Base-by-base conservation (phyloP, 2,797 vertebrate species). In the Arrhamphus sclerolepis region DNA sequence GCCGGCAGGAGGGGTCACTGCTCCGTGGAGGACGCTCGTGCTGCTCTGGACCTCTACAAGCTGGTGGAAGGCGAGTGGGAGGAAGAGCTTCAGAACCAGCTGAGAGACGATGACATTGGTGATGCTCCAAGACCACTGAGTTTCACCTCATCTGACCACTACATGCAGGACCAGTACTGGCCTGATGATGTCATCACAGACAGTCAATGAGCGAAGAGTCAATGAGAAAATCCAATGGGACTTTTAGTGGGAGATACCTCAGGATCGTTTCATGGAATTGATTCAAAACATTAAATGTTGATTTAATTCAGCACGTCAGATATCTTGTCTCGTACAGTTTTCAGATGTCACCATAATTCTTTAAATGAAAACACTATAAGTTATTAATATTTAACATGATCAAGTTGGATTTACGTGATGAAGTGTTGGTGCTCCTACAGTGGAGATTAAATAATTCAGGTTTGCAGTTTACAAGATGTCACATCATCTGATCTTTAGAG, bases 111-210 rank as follows among this genome's bases (percentile, higher is more conserved):
- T 3, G 47, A 55, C 0, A n/a, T n/a, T n/a, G n/a, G n/a, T n/a
- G 22, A 54, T 0, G 56, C 51, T 0, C 46, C 0, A 46, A 52
- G 6, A 9, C 29, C 29, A 47, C 80, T 77, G 0, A 74, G 75
- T 62, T 68, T 71, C 6, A 48, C 70, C 31, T 48, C 80, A 26
- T 90, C 92, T 14, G 88, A 89, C 67, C 92, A 94, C 76, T 98
- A 94, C 85, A 93, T 99, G 96, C 91, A 96, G 14, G 97, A 98
- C 72, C 89, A 82, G 76, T 98, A 96, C 89, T 99, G 97, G 97
- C 96, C 94, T 0, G 82, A 91, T 4, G 92, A 93, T 39, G 78
- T 93, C 68, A 85, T 82, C 1, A 58, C 80, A 3, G 85, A 86
- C 55, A 3, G 81, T 69, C 69, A 85, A 22, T 92, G 70, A 91